A percentile compares a stretch with the other conserved stretches of the same genome.
phyloP scores from a whole-genome alignment of 2,888 invertebrate species.

The Nomada fabriciana region DNA sequence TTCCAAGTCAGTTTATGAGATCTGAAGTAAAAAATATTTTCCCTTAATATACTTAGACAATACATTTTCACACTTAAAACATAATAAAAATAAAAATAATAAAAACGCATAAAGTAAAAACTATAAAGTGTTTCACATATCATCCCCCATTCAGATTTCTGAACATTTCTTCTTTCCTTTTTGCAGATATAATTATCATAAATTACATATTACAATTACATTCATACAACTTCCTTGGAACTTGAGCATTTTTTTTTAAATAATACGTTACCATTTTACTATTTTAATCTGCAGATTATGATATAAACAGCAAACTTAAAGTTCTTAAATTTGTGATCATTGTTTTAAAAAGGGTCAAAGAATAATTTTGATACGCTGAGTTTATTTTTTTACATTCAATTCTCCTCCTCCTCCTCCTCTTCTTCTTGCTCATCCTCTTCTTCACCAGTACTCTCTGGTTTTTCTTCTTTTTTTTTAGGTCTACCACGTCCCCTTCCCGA shows the following conservation, averaged over 20 bases:
- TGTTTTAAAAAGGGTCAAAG: slow-evolving; percentile 62
- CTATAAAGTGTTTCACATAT: slow-evolving; percentile 22
- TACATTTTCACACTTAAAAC: slow-evolving; percentile 39
- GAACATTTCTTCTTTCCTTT: slow-evolving; percentile 3
- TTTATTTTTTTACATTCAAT: slow-evolving; percentile 62
- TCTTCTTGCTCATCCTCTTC: slow-evolving; percentile 83
- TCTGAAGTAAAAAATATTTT: slow-evolving; percentile 46
- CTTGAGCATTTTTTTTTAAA: slow-evolving; percentile 36
- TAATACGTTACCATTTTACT: slow-evolving; percentile 21
- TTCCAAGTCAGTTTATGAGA: slow-evolving; percentile 49
- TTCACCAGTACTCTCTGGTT: slow-evolving; percentile 83
- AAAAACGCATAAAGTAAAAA: slow-evolving; percentile 47
- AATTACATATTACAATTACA: too few species aligned
- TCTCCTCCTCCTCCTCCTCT: slow-evolving; percentile 82
- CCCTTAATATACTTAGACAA: slow-evolving; percentile 41
- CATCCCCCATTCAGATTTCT: slow-evolving; percentile 17
- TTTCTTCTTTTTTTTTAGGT: slow-evolving; percentile 83
- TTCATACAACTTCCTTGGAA: slow-evolving; percentile 31
- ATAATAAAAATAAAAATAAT: slow-evolving; percentile 34
- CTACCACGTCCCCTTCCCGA: slow-evolving; percentile 81
- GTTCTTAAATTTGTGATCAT: slow-evolving; percentile 34
- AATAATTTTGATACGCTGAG: slow-evolving; percentile 58
- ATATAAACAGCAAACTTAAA: slow-evolving; percentile 61
- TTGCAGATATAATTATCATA: slow-evolving; percentile 10
- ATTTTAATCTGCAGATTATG: slow-evolving; percentile 45